These are phyloP conservation scores for Parelbella ahira DNA, from an alignment of 2,888 invertebrate genomes.

Conservation along the genomic window DNA sequence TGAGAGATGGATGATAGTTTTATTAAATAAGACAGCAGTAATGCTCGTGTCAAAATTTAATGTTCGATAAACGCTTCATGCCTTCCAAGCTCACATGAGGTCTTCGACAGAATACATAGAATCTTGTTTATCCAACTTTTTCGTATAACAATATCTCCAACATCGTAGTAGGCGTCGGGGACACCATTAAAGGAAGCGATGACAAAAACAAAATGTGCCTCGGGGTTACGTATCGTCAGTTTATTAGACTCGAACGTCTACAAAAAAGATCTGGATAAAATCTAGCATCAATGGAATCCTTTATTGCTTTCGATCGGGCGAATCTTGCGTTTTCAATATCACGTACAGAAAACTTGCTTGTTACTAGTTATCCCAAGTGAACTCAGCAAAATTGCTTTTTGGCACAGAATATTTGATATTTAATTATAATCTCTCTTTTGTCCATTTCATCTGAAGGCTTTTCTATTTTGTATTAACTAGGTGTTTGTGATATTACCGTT, in stretches of 20 bases:
- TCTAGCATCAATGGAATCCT: constrained; percentile 12
- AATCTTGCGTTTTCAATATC: constrained; percentile 13
- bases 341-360: constrained; percentile 5
- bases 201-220: constrained; percentile 10
- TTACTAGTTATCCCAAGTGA: constrained; percentile 1
- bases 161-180: constrained; percentile 11
- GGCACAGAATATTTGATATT: too few species aligned
- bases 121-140: constrained; percentile 5
- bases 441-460: too few species aligned
- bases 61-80: too few species aligned
- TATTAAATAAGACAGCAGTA: too few species aligned
- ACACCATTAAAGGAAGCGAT: constrained; percentile 16
- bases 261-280: constrained; percentile 17
- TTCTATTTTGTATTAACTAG: too few species aligned
- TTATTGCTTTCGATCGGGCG: constrained; percentile 20
- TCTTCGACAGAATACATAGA: too few species aligned
- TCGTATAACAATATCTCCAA: constrained; percentile 5
- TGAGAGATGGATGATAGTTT: too few species aligned
- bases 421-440: too few species aligned
- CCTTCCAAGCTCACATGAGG: too few species aligned
- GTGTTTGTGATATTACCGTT: too few species aligned
- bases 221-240: constrained; percentile 9
- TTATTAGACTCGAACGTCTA: constrained; percentile 12
- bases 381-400: constrained; percentile 1
- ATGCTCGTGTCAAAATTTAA: too few species aligned